Percentiles rank a stretch among this genome's conserved stretches.
phyloP scores from a whole-genome alignment of 2,113 vertebrate species.

The Malurus cyaneus region DNA sequence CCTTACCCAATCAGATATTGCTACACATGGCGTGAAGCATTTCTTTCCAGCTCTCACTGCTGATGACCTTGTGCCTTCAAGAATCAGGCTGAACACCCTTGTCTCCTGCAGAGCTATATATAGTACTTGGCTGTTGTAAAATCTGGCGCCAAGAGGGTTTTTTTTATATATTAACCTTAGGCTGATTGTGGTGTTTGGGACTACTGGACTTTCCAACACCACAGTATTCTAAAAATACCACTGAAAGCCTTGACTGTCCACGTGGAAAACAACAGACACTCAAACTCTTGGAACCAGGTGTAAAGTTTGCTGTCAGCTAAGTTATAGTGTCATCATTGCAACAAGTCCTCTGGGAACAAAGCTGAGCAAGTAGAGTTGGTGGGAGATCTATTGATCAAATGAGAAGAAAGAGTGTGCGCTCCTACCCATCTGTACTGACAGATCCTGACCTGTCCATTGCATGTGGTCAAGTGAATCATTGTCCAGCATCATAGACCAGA shows the following conservation, averaged over 20 bases:
- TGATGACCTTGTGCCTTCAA: not conserved
- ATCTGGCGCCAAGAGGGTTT: not conserved
- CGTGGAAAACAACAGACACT: not conserved
- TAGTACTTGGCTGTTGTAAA: not conserved
- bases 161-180: not conserved
- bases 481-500: not conserved
- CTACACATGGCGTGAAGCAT: not conserved
- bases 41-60: not conserved
- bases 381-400: not conserved
- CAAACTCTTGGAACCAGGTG: not conserved
- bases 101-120: slow-evolving; percentile 10
- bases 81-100: not conserved
- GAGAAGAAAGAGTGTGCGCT: not conserved
- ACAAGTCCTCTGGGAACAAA: not conserved
- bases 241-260: not conserved
- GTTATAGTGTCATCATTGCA: not conserved
- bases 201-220: not conserved
- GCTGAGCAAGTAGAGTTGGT: not conserved
- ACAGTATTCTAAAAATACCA: not conserved
- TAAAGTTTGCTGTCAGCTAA: not conserved
- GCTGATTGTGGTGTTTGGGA: not conserved
- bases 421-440: not conserved
- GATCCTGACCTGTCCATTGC: not conserved
- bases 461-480: not conserved
- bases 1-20: not conserved